Conservation (phyloP, 2,113 vertebrate genomes). For the Circaetus cinerascens region DNA sequence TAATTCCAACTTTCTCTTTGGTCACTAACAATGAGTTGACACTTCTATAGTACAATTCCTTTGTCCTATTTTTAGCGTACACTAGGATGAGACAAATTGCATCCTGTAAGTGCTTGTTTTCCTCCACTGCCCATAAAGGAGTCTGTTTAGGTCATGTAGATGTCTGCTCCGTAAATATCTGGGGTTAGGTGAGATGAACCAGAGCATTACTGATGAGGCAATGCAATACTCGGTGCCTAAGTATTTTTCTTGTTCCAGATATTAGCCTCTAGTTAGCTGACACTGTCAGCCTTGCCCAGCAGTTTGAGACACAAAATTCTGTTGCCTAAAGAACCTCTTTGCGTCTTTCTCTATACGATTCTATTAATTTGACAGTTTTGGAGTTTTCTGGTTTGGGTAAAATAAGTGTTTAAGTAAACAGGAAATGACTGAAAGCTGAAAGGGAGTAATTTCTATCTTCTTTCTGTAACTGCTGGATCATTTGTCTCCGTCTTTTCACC, state of each 20-base stretch:
- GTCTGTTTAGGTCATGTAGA: not conserved
- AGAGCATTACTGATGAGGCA: not conserved
- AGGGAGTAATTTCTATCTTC: not conserved
- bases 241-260: not conserved
- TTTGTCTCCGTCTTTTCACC: not conserved
- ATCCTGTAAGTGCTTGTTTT: not conserved
- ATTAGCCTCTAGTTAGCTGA: not conserved
- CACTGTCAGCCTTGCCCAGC: not conserved
- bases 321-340: not conserved
- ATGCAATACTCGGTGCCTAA: not conserved
- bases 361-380: not conserved
- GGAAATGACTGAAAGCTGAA: not conserved
- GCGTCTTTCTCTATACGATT: not conserved
- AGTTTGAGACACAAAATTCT: not conserved
- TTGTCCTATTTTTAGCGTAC: not conserved
- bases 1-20: not conserved
- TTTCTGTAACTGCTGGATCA: not conserved
- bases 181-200: not conserved
- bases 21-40: not conserved
- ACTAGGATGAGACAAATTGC: not conserved
- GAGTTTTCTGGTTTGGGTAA: not conserved
- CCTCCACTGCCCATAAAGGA: not conserved
- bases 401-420: not conserved
- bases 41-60: not conserved
- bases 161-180: not conserved